Base-by-base conservation (phyloP, 1,140 invertebrate species). In the Lycorma delicatula region DNA sequence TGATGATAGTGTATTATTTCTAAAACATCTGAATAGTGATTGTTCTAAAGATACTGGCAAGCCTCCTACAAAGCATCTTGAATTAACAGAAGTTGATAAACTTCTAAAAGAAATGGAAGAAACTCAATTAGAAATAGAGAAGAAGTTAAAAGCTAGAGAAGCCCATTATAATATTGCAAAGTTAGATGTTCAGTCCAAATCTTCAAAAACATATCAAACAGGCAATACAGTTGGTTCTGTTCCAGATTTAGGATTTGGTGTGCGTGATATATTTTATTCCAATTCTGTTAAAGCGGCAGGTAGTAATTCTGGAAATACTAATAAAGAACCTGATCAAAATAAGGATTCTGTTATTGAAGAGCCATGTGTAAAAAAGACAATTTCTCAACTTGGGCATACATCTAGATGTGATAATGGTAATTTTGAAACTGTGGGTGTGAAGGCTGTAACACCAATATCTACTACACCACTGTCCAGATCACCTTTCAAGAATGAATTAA, bases 71-170 rank as follows among this genome's bases (percentile, higher is more conserved):
- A 66, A 67, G 18, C 67, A 73, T 18, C 70, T 76, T 67, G 74
- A 71, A 59, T 59, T 77, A 6, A 61, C 67, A 0, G 72, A 75
- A 53, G 72, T 76, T 11, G 69, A 76, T 16, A 63, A 70, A 34
- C 46, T 75, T 23, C 60, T 77, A 6, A 68, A 69, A 48, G 70
- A 76, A 57, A 72, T 77, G 66, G 74, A 77, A 41, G 64, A 61
- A 23, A 71, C 72, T 0, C 72, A 75, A 29, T 62, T 67, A 23
- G 68, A 71, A 59, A 68, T 67, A 16, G 60, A 61, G 56, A 58
- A 63, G 1, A 67, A 66, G 50, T 47, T 67, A 6, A 59, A 59
- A 38, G 27, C 28, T 3, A 44, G 41, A 44, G 41, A 44, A 16
- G n/a, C n/a, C n/a, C n/a, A n/a, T n/a, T n/a, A n/a, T n/a, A n/a